Percentiles rank a stretch among this genome's conserved stretches.
phyloP scores from a whole-genome alignment of 92 coral and sea anemone genomes.

The Pocillopora meandrina region DNA sequence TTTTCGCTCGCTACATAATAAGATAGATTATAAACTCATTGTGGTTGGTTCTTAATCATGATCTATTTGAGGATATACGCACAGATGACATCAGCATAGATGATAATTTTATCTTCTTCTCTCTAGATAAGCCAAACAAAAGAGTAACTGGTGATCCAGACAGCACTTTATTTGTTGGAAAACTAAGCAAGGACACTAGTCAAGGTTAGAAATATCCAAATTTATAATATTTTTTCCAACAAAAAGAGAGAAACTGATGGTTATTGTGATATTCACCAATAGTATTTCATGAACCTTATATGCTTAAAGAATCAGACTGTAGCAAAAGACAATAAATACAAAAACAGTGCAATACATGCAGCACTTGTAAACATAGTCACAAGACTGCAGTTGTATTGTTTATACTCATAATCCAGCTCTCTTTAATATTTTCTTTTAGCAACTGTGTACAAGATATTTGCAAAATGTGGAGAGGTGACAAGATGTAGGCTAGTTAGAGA shows the following conservation, averaged over 20 bases:
- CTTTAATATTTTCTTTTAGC: slow-evolving; percentile 40
- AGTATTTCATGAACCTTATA: not conserved
- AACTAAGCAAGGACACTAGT: slow-evolving; percentile 81
- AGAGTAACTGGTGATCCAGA: slow-evolving; percentile 82
- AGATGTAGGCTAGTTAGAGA: slow-evolving; percentile 88
- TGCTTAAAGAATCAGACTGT: too few relatives aligned
- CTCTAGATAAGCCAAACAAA: slow-evolving; percentile 86
- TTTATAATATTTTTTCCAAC: not conserved
- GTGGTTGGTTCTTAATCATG: too few relatives aligned
- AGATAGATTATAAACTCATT: too few relatives aligned
- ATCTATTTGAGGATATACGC: too few relatives aligned
- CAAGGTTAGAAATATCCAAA: slow-evolving; percentile 62
- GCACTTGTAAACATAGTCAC: too few relatives aligned
- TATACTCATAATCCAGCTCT: not conserved
- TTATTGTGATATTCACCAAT: too few relatives aligned
- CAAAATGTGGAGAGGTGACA: slow-evolving; percentile 82
- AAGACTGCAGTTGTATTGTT: not conserved
- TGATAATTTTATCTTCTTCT: not conserved
- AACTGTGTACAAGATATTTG: slow-evolving; percentile 59
- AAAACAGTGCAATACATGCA: too few relatives aligned
- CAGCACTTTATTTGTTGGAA: slow-evolving; percentile 87
- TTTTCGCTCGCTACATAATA: too few relatives aligned
- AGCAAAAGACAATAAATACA: too few relatives aligned
- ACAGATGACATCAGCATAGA: not conserved
- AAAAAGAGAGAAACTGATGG: not conserved